A percentile compares a stretch with the other conserved stretches of the same genome.
These are phyloP conservation scores for Eptatretus atami DNA, from an alignment of 2,797 vertebrate genomes.

Conservation along the genomic window DNA sequence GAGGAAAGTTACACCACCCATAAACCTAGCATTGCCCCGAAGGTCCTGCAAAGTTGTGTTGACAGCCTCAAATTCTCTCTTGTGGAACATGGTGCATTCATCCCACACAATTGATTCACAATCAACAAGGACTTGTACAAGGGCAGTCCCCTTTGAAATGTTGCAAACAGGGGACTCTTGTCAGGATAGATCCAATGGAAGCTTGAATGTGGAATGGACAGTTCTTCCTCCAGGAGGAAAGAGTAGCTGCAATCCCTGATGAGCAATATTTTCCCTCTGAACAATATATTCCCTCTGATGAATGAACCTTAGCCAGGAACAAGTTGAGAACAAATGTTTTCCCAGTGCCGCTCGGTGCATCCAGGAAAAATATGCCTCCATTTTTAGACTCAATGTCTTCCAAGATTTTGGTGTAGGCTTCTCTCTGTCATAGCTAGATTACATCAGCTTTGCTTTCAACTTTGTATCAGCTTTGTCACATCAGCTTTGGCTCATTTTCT, in stretches of 20 bases:
- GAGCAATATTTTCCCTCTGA: no score
- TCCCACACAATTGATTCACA: neutral
- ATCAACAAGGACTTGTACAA: neutral
- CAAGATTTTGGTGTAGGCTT: neutral
- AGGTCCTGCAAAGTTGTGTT: conserved; percentile 5
- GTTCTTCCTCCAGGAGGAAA: no score
- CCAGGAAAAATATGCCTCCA: conserved; percentile 3
- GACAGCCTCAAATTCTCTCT: neutral
- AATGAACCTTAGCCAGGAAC: conserved; percentile 2
- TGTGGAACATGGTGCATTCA: conserved; percentile 1
- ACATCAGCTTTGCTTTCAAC: no score
- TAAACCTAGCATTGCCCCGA: neutral
- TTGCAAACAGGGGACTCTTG: conserved; percentile 3
- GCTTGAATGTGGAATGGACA: no score
- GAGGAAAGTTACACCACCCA: no score
- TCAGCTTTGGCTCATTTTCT: neutral
- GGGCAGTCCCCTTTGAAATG: neutral
- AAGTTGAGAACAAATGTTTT: neutral
- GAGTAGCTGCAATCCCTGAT: no score
- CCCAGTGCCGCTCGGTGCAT: neutral
- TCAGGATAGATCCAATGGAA: neutral
- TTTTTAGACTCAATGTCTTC: neutral
- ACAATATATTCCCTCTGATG: neutral
- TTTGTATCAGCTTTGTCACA: neutral
- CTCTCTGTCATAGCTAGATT: no score